phyloP scores from a whole-genome alignment of 2,113 vertebrate genomes.

The Arvicanthis niloticus region DNA sequence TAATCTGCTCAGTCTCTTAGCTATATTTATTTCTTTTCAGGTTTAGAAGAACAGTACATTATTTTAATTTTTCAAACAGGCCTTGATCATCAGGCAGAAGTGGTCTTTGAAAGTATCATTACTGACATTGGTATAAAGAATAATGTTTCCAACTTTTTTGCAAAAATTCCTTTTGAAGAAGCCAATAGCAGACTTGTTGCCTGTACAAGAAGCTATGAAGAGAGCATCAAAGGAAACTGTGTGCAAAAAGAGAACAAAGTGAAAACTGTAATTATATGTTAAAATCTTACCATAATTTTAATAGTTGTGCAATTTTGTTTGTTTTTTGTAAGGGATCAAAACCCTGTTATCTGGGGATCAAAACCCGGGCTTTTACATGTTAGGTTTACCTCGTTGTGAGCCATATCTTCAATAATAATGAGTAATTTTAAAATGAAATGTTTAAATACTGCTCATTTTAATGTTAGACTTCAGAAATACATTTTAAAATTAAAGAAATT shows the following conservation, averaged over 20 bases:
- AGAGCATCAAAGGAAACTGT: conserved; percentile 88
- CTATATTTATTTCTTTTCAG: conserved; percentile 84
- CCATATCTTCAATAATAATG: neutral
- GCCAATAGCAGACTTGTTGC: conserved; percentile 96
- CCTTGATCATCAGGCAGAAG: conserved; percentile 90
- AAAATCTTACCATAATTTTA: conserved; percentile 55
- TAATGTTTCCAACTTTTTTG: conserved; percentile 91
- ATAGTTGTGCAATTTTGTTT: conserved; percentile 16
- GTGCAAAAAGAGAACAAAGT: conserved; percentile 88
- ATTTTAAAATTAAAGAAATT: conserved; percentile 43
- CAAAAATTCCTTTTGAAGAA: conserved; percentile 95
- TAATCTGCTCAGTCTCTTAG: neutral
- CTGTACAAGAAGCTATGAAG: conserved; percentile 93
- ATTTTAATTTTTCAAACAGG: conserved; percentile 97
- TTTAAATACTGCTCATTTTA: conserved; percentile 30
- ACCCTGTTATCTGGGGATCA: neutral
- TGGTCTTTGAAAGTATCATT: conserved; percentile 95
- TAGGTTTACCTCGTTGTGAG: neutral
- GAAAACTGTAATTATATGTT: conserved; percentile 87
- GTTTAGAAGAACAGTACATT: conserved; percentile 95
- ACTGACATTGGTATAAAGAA: conserved; percentile 92
- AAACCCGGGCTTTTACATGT: neutral
- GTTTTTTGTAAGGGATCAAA: neutral
- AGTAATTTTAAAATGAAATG: conserved; percentile 34
- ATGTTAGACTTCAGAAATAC: conserved; percentile 22